These are phyloP conservation scores for Emys orbicularis DNA, from an alignment of 2,797 vertebrate species.

Conservation along the genomic window DNA sequence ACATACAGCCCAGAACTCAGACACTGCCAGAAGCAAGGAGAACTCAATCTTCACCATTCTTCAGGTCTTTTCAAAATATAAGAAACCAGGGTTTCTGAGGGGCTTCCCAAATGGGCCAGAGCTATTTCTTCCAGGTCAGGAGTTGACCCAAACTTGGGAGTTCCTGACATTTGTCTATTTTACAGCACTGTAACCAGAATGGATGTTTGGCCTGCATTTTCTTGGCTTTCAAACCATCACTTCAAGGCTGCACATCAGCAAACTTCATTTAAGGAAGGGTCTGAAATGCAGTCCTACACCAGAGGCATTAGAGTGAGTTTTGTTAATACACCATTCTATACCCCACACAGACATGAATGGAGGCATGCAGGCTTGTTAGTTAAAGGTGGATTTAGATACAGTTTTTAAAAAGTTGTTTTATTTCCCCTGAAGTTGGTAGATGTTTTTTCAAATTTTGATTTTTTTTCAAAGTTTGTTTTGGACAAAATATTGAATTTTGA, in stretches of 20 bases:
- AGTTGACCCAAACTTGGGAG: neutral
- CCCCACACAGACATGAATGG: neutral
- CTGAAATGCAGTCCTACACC: neutral
- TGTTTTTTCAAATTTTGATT: neutral
- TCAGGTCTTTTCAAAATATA: neutral
- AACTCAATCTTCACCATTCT: neutral
- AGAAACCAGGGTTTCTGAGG: slow-evolving; percentile 30
- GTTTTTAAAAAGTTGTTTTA: slow-evolving; percentile 33
- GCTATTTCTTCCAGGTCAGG: neutral
- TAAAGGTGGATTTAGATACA: neutral
- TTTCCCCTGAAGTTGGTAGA: slow-evolving; percentile 4
- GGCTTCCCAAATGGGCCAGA: slow-evolving; percentile 27
- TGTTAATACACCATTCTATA: neutral
- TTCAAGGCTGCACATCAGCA: neutral
- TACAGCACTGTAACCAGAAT: neutral
- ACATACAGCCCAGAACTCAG: neutral
- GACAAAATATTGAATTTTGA: neutral
- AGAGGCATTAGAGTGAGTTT: neutral
- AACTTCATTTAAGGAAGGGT: neutral
- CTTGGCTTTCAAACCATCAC: slow-evolving; percentile 21
- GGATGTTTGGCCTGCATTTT: slow-evolving; percentile 17
- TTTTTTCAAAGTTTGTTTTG: neutral
- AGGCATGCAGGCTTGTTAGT: neutral
- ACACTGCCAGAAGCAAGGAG: neutral
- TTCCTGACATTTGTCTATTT: neutral